Percentiles rank a stretch among this genome's conserved stretches.
These are phyloP conservation scores for Pegoplata infirma DNA, from an alignment of 2,888 invertebrate genomes.

Conservation along the genomic window DNA sequence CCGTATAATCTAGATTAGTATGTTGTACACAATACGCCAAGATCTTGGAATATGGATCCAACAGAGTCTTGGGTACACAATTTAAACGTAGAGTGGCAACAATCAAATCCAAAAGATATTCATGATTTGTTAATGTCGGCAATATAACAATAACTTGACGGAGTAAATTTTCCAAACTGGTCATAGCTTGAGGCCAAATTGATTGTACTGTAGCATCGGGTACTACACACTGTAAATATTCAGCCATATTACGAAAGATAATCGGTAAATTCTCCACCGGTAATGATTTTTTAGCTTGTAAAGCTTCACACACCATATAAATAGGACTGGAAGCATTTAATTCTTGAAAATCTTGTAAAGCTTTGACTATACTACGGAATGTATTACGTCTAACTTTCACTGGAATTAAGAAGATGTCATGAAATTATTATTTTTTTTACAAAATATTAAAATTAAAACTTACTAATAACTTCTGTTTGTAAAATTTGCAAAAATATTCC, in stretches of 20 bases:
- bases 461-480: constrained; percentile 91
- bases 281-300: constrained; percentile 88
- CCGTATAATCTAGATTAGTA: constrained; percentile 87
- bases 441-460: constrained; percentile 40
- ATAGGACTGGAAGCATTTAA: constrained; percentile 96
- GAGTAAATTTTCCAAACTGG: constrained; percentile 92
- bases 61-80: constrained; percentile 83
- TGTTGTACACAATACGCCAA: constrained; percentile 95
- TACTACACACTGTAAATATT: constrained; percentile 94
- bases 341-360: constrained; percentile 96
- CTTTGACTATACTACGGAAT: constrained; percentile 95
- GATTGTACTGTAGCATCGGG: constrained; percentile 87
- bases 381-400: constrained; percentile 84
- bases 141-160: constrained; percentile 86
- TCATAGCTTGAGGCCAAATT: constrained; percentile 89
- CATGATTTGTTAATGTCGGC: constrained; percentile 84
- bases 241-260: constrained; percentile 93
- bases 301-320: constrained; percentile 87
- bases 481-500: constrained; percentile 98
- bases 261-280: constrained; percentile 85
- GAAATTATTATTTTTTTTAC: too few species aligned
- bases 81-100: constrained; percentile 90
- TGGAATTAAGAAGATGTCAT: constrained; percentile 54
- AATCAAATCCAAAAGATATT: constrained; percentile 87
- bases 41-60: constrained; percentile 97